Base-by-base conservation (phyloP, 2,888 invertebrate genomes). In the Scaptomyza polygonia region DNA sequence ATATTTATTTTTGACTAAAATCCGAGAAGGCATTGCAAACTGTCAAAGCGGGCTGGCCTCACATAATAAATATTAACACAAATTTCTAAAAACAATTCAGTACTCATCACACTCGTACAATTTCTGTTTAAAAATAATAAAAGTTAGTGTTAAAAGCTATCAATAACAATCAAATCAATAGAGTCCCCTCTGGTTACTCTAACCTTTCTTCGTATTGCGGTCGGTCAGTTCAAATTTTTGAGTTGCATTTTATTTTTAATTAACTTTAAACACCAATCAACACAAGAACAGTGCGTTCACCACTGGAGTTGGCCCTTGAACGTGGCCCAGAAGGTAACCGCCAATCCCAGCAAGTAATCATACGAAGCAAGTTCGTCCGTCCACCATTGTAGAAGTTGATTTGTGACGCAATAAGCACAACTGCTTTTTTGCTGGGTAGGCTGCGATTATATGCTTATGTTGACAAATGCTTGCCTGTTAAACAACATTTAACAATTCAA, bases 41-140 rank as follows among this genome's bases (percentile, higher is more conserved):
- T 63, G 62, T 58, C 77, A 59, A 55, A 61, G 30, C 12, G 12
- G 64, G 8, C 53, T 45, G 56, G 9, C 52, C 51, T 25, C 18
- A 42, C 47, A 71, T 65, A 49, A 49, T 45, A 65, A 59, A 49
- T 65, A 44, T 34, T 30, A 64, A 67, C 68, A 82, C 63, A 63
- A 81, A 52, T 69, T 81, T 62, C 58, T 42, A 66, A 67, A 54
- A 49, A 79, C 52, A 57, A 54, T 59, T 62, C 61, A 75, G 69
- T 79, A 76, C 62, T 63, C 66, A 77, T 86, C 86, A 64, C 43
- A 71, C 79, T 62, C 66, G 49, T 45, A 43, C 51, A 56, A 56
- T 59, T 84, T 56, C 40, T 54, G 47, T 54, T 59, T 16, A 57
- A 64, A 79, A 72, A 71, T 53, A 49, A 42, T 25, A 54, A 42